Conservation (phyloP, 2,888 invertebrate species). For the Vannuccia rotundouncinata region DNA sequence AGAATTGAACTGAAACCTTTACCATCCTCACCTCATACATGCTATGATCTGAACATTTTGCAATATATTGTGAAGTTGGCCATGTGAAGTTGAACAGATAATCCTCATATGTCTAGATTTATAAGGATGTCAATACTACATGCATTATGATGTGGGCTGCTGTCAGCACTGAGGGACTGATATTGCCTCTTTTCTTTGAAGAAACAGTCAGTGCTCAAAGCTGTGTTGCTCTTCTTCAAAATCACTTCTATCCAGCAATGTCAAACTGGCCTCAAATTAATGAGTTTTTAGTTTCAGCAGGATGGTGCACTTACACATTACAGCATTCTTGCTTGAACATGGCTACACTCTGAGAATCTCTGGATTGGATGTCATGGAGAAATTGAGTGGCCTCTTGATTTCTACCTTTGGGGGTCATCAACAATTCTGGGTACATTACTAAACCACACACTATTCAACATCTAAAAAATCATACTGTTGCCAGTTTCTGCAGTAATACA, state of each 20-base stretch:
- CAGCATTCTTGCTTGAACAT: background rate
- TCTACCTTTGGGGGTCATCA: constrained; percentile 3
- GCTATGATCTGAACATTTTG: too few relatives aligned
- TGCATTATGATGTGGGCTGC: background rate
- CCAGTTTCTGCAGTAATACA: background rate
- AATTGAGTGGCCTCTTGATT: constrained; percentile 14
- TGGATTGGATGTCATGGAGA: background rate
- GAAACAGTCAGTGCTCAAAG: constrained; percentile 12
- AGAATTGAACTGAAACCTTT: too few relatives aligned
- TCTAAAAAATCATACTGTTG: background rate
- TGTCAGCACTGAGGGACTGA: background rate
- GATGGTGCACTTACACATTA: constrained; percentile 1
- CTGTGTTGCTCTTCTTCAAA: background rate
- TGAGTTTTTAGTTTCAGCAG: background rate
- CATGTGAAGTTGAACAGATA: too few relatives aligned
- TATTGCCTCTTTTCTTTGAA: background rate
- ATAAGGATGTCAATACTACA: background rate
- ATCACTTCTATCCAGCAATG: constrained; percentile 17
- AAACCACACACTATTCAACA: constrained; percentile 4
- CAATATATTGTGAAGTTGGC: too few relatives aligned
- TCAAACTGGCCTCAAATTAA: background rate
- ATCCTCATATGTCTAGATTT: constrained; percentile 7
- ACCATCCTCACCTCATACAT: too few relatives aligned
- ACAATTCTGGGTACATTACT: background rate
- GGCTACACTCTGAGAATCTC: background rate